Base-by-base conservation (phyloP, 2,113 vertebrate genomes). In the Recurvirostra avosetta region DNA sequence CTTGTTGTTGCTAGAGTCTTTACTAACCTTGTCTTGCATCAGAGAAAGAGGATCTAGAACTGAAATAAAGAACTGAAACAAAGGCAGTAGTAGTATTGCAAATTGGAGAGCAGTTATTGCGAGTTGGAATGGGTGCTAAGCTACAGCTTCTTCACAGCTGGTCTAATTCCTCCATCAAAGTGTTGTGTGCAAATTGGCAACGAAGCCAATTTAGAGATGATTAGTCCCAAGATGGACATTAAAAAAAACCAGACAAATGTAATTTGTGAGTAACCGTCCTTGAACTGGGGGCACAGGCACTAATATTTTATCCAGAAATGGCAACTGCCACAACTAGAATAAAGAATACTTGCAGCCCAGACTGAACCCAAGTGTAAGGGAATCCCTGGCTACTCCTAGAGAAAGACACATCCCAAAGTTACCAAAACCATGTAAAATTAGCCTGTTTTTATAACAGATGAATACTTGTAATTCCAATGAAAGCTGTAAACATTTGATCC, bases 31-130 rank as follows among this genome's bases (percentile, higher is more conserved):
- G 52, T 61, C 70, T 91, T 95, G 63, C 80, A 53, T 87, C 76
- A 93, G 52, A 83, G 62, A 63, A 94, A 43, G 75, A 68, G 80
- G 81, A 95, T 59, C 74, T 83, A 63, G 56, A 95, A 90, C 80
- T 56, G 74, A 96, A 97, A 95, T 76, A 32, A 75, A 84, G 85
- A 96, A 95, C 79, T 0, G 36, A 95, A 96, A 85, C 62, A 19
- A 90, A 90, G 67, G 25, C 63, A 58, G 26, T 17, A 55, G 30
- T 25, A 50, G 15, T 36, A 56, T 34, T 68, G 22, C 58, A 55
- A 82, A 87, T 3, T 32, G 58, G 47, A 74, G 63, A 90, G 82
- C 71, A 71, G 49, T 87, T 56, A 68, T 61, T 91, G 75, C 20
- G 3, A 50, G 23, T 38, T 67, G 43, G 47, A 90, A 86, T 0